Base-by-base conservation (phyloP, 1,140 invertebrate species). In the Prorops nasuta region DNA sequence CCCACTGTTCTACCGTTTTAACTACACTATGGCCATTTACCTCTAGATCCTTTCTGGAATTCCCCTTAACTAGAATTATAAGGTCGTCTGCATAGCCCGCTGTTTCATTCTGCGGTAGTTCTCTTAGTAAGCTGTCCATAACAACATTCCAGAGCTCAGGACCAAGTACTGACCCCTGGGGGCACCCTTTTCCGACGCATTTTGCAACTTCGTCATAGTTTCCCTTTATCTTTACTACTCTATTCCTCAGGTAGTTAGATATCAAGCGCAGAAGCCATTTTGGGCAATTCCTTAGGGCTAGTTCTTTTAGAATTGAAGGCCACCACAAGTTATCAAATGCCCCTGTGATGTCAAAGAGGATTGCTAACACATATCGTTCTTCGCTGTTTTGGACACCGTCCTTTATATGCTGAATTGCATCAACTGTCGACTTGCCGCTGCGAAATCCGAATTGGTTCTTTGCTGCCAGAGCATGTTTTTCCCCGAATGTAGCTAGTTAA, bases 271-370 rank as follows among this genome's bases (percentile, higher is more conserved):
- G 54, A 0, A 72, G 2, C 14, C 66, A 51, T n/a, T 22, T 17
- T 0, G 59, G 63, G 14, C 67, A 64, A 0, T 46, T 2, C 18
- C 56, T 40, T 0, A 35, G 18, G 17, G 48, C 54, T 0, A 70
- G 38, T 24, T 64, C 64, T 0, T 52, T 1, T 0, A 77, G 22
- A 0, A 76, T 55, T 41, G 54, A 58, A 0, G 70, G 66, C 74
- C 73, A 79, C 66, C 70, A 70, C 0, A 65, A 59, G 12, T 66
- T 67, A 40, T 77, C 67, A 39, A 79, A 80, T 0, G 78, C 77
- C 0, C 76, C 77, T 3, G 65, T 63, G 8, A 80, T 78, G 41
- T 80, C 79, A 3, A 80, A 34, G 7, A 72, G 52, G 0, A 75
- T 53, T 0, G 48, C 58, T n/a, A 71, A 39, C 0, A 59, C 60